Evolutionary conservation across 2,888 invertebrate species (phyloP), one percentile per base, ranked within the genome.

Genomic region (Meteorus colon): DNA sequence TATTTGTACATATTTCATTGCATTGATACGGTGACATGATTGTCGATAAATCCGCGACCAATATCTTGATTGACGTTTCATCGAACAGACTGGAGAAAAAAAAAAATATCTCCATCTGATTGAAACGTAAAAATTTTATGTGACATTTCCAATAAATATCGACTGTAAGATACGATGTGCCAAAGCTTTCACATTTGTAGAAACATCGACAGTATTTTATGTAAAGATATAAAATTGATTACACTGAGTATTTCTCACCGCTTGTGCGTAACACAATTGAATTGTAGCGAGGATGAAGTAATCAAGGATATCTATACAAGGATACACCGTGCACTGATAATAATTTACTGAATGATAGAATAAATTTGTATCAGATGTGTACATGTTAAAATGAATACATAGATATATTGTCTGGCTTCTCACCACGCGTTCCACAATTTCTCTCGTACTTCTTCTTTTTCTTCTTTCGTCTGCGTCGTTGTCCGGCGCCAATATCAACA

Each of bases 371-470:
- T 29, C 8, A 62, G 27, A 19, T 10, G 19, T 60, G 2, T 60
- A 60, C 19, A 27, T 60, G 12, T 27, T 60, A 24, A 24, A 60
- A 27, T 24, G 8, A 60, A 60, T 60, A 27, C 19, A 60, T 27
- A 24, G 8, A n/a, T 62, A 29, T 12, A 16, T 31, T n/a, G 24
- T 55, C 37, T 73, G 19, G 24, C 41, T 31, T 71, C 89, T 88
- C 82, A 90, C 90, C 90, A 78, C 88, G 88, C 74, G 90, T 90
- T 77, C 90, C 90, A 81, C 90, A 90, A 79, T 89, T 89, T 84
- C 91, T 91, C 86, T 90, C 90, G 82, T 90, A 90, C 86, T 90
- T 90, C 87, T 87, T 90, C 86, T 88, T 91, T 90, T 89, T 91
- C 86, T 88, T 91, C 90, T 89, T 91, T 82, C 81, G 78, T 74